Evolutionary conservation across 1,140 invertebrate species (phyloP), one percentile per base, ranked within the genome.

Genomic region (Euglossa dilemma): DNA sequence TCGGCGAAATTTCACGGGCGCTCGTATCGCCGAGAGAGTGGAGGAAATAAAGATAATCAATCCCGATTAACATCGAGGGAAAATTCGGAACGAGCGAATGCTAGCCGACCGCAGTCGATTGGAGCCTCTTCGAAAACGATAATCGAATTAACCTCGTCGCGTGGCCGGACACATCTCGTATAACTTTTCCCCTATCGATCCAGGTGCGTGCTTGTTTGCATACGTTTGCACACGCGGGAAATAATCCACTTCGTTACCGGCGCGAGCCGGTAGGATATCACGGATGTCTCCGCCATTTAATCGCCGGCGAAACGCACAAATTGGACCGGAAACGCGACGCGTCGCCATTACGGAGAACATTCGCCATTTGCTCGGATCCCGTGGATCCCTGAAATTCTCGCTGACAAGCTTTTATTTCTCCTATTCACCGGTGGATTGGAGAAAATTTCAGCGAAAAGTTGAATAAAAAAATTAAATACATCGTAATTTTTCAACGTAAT

Each of bases 101-200:
- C 2, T 16, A 18, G n/a, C 6, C 25, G n/a, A 4, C 25, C 23
- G 0, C 12, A 25, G 7, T 11, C 50, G 11, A 43, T 45, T 25
- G 0, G 50, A 71, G 36, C 23, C n/a, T 56, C 56, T 77, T 25
- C 16, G 14, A 25, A n/a, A 56, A n/a, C 6, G 16, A 11, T 28
- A 56, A 67, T 78, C 12, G 50, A 78, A 67, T 78, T 67, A 67
- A 45, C n/a, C 47, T n/a, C 2, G 23, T 25, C 14, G 6, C 61
- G 14, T 11, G 43, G n/a, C 45, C 36, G 36, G 4, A 52, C 25
- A 11, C 20, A 57, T 70, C 28, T 69, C 56, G 43, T 70, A 20
- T 18, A 57, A 79, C 57, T 78, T 9, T 16, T 67, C n/a, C n/a
- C n/a, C 18, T 79, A 79, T 79, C 66, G 76, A 79, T 70, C 66